A percentile compares a stretch with the other conserved stretches of the same genome.
Conservation (phyloP, 2,888 invertebrate species). For the Apeira syringaria region DNA sequence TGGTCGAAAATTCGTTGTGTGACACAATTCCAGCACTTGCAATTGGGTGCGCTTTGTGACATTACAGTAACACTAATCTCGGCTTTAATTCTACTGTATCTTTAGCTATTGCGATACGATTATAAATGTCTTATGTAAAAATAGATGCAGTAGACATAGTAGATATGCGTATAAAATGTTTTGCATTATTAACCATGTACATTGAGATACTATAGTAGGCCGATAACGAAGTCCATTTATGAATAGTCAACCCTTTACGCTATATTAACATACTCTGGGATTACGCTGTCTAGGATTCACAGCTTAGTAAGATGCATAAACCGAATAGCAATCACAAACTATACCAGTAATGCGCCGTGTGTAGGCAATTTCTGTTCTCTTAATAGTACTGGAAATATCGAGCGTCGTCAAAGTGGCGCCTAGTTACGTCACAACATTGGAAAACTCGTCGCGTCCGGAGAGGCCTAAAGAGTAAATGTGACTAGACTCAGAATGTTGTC, state of each 20-base stretch:
- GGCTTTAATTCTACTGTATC: conserved; percentile 4
- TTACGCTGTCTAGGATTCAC: conserved; percentile 14
- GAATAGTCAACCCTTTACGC: conserved; percentile 14
- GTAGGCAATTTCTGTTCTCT: conserved; percentile 39
- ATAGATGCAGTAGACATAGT: conserved; percentile 3
- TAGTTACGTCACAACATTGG: conserved; percentile 73
- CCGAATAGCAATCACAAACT: conserved; percentile 16
- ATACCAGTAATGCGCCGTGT: conserved; percentile 23
- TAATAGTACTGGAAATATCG: conserved; percentile 35
- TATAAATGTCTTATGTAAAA: neutral
- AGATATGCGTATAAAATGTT: conserved; percentile 15
- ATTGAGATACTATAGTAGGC: conserved; percentile 2
- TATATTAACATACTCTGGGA: conserved; percentile 10
- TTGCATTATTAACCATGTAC: conserved; percentile 11
- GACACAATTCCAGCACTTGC: conserved; percentile 18
- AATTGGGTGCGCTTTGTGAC: conserved; percentile 25
- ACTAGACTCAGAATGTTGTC: conserved; percentile 58
- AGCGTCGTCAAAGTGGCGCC: conserved; percentile 66
- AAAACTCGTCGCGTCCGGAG: conserved; percentile 64
- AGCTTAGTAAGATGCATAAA: conserved; percentile 17
- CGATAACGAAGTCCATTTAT: conserved; percentile 10
- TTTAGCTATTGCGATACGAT: conserved; percentile 5
- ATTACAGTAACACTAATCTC: conserved; percentile 18
- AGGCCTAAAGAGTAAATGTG: conserved; percentile 59
- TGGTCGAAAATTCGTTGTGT: conserved; percentile 22